Base-by-base conservation (phyloP, 2,797 vertebrate species). In the Ammospiza maritima region DNA sequence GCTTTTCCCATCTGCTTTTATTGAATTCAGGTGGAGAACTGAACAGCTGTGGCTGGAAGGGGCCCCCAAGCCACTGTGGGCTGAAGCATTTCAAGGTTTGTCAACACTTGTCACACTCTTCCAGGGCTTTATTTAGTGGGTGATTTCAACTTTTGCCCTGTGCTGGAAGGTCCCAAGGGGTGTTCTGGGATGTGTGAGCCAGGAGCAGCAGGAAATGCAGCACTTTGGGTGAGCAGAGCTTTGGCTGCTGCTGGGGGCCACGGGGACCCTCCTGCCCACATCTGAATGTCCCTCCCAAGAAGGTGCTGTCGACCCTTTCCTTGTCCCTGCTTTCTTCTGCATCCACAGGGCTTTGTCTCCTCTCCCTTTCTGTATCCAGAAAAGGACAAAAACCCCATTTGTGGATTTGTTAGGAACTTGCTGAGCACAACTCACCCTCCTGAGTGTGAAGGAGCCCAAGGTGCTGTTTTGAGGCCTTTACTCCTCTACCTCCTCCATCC, bases 1-100 rank as follows among this genome's bases (percentile, higher is more conserved):
- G 20, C 6, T 16, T 85, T 83, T 83, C 45, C 42, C 32, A 62
- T 75, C 48, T 6, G 9, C 60, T 89, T 74, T 85, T 58, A 14
- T 45, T 1, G 10, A 64, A 70, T 44, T 58, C 64, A 56, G 26
- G 23, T 29, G n/a, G 34, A 79, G 71, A 89, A 45, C 16, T 1
- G 3, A 77, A 51, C 0, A 5, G 34, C 53, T 42, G 34, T 65
- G 0, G 4, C 51, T 91, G 65, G 53, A 48, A 48, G 0, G 3
- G 62, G 21, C 67, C 48, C 44, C 3, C 30, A 48, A 82, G 25
- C 51, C 72, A 29, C 0, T 1, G 6, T 1, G 1, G 48, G 40
- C 27, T 23, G 71, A 40, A 70, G 67, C 36, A 27, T 66, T 65
- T 88, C 62, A 69, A 29, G 54, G 34, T 78, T 57, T 84, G 66